Evolutionary conservation across 2,113 vertebrate species (phyloP).

Genomic region (Electrona antarctica): DNA sequence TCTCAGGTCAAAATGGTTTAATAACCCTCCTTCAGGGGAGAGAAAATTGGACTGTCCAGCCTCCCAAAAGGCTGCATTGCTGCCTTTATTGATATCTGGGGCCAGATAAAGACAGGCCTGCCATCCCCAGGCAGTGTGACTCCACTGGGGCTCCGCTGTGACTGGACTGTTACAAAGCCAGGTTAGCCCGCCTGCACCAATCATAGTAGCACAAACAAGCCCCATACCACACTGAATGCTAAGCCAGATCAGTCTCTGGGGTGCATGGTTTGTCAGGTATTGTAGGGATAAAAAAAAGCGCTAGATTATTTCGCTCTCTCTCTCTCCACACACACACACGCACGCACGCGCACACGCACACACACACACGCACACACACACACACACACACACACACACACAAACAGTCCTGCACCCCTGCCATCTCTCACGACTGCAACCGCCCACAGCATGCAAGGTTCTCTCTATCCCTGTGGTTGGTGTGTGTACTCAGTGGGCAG

Average conservation of each 20-base stretch:
- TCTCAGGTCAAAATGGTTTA: no score
- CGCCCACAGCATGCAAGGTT: slow-evolving; percentile 53
- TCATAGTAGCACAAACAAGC: slow-evolving; percentile 74
- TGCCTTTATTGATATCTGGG: slow-evolving; percentile 75
- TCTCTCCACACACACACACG: slow-evolving; percentile 17
- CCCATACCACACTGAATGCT: slow-evolving; percentile 70
- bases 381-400: slow-evolving; percentile 45
- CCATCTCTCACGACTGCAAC: slow-evolving; percentile 57
- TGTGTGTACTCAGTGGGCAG: slow-evolving; percentile 47
- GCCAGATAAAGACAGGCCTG: slow-evolving; percentile 68
- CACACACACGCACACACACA: slow-evolving; percentile 54
- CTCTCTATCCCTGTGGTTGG: slow-evolving; percentile 56
- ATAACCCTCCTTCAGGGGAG: slow-evolving; percentile 70
- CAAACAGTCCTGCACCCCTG: slow-evolving; percentile 54
- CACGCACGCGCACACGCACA: slow-evolving; percentile 48
- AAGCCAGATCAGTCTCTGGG: slow-evolving; percentile 75
- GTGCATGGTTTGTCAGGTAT: slow-evolving; percentile 78
- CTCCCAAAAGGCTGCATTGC: slow-evolving; percentile 60
- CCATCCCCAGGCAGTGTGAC: slow-evolving; percentile 65
- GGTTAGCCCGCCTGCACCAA: slow-evolving; percentile 71
- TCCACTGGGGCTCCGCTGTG: slow-evolving; percentile 68
- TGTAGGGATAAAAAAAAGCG: slow-evolving; percentile 77
- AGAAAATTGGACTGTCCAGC: slow-evolving; percentile 66
- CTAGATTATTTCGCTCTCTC: slow-evolving; percentile 69
- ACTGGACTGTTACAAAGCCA: slow-evolving; percentile 76